Evolutionary conservation across 2,113 vertebrate genomes (phyloP).

Genomic region (Suncus etruscus): DNA sequence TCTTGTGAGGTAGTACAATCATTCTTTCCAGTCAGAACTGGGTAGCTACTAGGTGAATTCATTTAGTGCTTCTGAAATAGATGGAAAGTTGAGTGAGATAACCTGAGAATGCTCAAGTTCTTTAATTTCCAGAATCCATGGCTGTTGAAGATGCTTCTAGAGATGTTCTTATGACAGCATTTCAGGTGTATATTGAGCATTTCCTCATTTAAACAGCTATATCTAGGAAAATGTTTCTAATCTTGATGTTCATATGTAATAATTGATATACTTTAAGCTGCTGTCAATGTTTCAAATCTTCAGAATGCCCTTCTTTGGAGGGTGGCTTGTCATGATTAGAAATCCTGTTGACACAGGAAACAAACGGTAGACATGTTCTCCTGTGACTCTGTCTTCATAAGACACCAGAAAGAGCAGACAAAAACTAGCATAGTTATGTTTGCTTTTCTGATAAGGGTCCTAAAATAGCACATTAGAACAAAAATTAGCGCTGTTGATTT

Average conservation of each 20-base stretch:
- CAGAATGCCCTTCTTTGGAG: neutral
- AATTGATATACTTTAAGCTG: neutral
- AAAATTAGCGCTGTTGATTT: neutral
- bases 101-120: neutral
- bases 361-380: neutral
- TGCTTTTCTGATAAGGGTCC: conserved; percentile 22
- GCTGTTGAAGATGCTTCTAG: conserved; percentile 20
- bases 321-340: conserved; percentile 1
- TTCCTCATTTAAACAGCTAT: neutral
- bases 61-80: neutral
- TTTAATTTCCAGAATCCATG: neutral
- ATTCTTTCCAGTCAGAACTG: neutral
- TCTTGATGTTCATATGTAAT: neutral
- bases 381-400: neutral
- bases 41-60: neutral
- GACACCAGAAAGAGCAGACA: neutral
- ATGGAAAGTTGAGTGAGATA: neutral
- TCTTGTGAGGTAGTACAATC: neutral
- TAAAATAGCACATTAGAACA: neutral
- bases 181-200: neutral
- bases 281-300: neutral
- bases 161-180: neutral
- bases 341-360: conserved; percentile 5
- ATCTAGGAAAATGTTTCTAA: conserved; percentile 3
- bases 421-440: neutral